Evolutionary conservation across 2,113 vertebrate genomes (phyloP).

Genomic region (Bos indicus): DNA sequence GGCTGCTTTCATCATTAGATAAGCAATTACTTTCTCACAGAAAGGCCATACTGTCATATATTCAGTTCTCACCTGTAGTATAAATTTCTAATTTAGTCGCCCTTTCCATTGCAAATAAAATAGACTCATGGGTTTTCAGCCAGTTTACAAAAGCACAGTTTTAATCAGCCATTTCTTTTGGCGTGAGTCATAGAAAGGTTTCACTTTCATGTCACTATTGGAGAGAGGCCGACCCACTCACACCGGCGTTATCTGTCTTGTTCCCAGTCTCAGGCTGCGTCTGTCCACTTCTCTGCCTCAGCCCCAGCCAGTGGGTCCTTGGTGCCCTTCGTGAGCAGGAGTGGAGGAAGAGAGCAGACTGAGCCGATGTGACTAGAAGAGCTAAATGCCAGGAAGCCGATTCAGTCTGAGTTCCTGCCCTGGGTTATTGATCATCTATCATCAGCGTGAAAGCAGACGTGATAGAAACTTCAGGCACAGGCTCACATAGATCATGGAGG

Average conservation of each 20-base stretch:
- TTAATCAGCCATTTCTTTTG: not conserved
- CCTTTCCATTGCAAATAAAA: not conserved
- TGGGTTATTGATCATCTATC: not conserved
- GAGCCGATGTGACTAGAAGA: not conserved
- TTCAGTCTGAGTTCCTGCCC: not conserved
- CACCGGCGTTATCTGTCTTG: not conserved
- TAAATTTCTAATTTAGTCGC: not conserved
- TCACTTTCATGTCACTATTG: not conserved
- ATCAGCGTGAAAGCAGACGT: not conserved
- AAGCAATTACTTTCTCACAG: not conserved
- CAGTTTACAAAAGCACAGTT: not conserved
- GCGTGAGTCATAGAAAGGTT: not conserved
- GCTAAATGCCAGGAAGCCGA: not conserved
- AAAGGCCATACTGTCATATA: not conserved
- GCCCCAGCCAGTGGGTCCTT: too few species aligned
- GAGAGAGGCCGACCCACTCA: not conserved
- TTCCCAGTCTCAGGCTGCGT: not conserved
- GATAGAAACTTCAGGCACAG: not conserved
- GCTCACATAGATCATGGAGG: not conserved
- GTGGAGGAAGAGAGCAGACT: not conserved
- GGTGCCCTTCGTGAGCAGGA: not conserved
- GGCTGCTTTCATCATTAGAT: not conserved
- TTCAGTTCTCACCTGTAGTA: not conserved
- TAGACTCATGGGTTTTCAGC: not conserved
- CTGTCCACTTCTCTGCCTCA: not conserved